Evolutionary conservation across 2,113 vertebrate genomes (phyloP).

Genomic region (Myxocyprinus asiaticus): DNA sequence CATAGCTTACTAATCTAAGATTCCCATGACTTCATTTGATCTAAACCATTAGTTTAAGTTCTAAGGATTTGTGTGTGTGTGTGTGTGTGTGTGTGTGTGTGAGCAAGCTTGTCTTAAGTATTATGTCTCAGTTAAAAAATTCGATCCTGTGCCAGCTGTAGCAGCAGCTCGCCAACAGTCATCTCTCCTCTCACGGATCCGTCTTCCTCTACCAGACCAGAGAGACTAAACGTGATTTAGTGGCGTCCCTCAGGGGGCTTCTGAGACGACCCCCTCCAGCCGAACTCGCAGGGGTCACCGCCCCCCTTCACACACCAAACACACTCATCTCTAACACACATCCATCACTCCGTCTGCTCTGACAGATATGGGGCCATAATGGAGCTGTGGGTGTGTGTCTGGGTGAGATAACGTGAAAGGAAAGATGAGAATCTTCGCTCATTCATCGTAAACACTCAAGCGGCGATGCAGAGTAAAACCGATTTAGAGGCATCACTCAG

Average conservation of each 20-base stretch:
- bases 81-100: no score
- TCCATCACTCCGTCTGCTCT: conserved; percentile 66
- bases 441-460: background rate
- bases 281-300: conserved; percentile 63
- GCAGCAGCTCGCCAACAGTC: conserved; percentile 44
- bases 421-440: conserved; percentile 71
- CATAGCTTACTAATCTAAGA: no score
- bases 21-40: no score
- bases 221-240: conserved; percentile 75
- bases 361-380: conserved; percentile 76
- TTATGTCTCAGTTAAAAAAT: conserved; percentile 71
- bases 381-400: conserved; percentile 54
- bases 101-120: background rate
- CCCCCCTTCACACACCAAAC: conserved; percentile 53
- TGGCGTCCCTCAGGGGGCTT: conserved; percentile 61
- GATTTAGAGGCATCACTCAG: background rate
- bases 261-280: conserved; percentile 56
- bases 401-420: conserved; percentile 64
- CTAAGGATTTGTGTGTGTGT: no score
- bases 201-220: conserved; percentile 69
- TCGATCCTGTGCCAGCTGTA: conserved; percentile 52
- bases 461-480: background rate
- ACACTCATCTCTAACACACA: conserved; percentile 57
- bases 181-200: conserved; percentile 76
- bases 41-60: no score